Percentiles rank a stretch among this genome's conserved stretches.
Conservation (phyloP, 1,140 invertebrate genomes). For the Homalodisca vitripennis region DNA sequence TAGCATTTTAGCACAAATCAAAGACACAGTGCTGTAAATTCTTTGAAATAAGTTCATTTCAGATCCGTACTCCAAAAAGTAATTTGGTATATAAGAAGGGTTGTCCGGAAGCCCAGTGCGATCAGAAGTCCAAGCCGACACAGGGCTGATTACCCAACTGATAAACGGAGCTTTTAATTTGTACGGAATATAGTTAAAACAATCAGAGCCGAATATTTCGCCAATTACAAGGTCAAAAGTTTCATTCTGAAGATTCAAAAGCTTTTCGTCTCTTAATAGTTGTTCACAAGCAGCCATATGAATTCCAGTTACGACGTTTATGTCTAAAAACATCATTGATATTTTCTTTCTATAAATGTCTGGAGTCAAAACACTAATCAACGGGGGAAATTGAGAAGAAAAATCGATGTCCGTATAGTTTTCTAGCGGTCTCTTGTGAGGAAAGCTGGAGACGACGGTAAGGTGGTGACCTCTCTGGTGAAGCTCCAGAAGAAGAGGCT, state of each 20-base stretch:
- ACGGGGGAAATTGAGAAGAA: neutral
- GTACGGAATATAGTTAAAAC: conserved; percentile 37
- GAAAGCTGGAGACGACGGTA: too few species aligned
- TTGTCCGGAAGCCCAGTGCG: conserved; percentile 36
- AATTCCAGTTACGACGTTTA: neutral
- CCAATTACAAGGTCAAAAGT: conserved; percentile 45
- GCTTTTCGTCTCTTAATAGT: conserved; percentile 45
- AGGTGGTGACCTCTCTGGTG: too few species aligned
- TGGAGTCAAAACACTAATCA: neutral
- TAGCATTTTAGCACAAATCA: neutral
- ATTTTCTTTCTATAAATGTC: neutral
- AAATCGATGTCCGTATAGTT: too few species aligned
- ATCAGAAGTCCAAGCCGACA: conserved; percentile 59
- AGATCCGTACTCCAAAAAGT: conserved; percentile 24
- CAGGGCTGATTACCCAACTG: conserved; percentile 52
- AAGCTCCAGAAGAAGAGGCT: too few species aligned
- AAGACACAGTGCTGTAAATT: conserved; percentile 30
- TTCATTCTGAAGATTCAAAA: conserved; percentile 48
- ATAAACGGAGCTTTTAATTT: conserved; percentile 60
- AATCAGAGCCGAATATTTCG: too few species aligned
- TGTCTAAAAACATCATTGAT: neutral
- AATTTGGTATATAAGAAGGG: conserved; percentile 32
- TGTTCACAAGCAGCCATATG: neutral
- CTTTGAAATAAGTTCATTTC: conserved; percentile 31
- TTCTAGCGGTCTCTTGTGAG: too few species aligned